A percentile compares a stretch with the other conserved stretches of the same genome.
Evolutionary conservation across 2,888 invertebrate genomes (phyloP).

Genomic region (Polyommatus iphigenia): DNA sequence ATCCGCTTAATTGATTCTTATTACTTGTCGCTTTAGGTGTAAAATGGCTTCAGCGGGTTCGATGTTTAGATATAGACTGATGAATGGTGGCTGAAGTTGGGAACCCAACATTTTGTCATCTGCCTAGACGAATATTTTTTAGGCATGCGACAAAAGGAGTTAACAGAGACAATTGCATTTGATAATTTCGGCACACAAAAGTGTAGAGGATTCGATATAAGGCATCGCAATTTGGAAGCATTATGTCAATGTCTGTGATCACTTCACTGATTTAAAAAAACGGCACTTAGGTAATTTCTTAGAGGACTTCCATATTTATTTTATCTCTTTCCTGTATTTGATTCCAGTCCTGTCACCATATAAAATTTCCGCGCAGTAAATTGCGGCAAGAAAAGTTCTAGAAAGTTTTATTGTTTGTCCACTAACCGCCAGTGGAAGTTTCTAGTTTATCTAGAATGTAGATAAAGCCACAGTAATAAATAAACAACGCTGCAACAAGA

Average conservation of each 20-base stretch:
- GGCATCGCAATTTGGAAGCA: no score
- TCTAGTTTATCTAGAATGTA: neutral
- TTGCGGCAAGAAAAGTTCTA: neutral
- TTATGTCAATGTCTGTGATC: no score
- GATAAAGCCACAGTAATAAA: constrained; percentile 4
- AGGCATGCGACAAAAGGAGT: neutral
- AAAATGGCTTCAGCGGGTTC: neutral
- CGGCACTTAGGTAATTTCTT: no score
- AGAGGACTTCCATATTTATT: no score
- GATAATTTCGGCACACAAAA: no score
- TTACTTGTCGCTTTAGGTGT: constrained; percentile 32
- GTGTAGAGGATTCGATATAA: no score
- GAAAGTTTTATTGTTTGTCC: neutral
- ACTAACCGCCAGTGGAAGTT: neutral
- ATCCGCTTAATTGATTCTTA: constrained; percentile 31
- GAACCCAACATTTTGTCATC: neutral
- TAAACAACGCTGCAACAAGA: constrained; percentile 2
- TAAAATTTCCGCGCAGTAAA: neutral
- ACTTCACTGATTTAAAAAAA: no score
- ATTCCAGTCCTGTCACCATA: neutral
- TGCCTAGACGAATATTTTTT: neutral
- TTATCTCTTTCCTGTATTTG: neutral
- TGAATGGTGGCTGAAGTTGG: neutral
- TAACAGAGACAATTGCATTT: neutral
- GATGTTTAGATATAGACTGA: neutral